Conservation (phyloP, 2,888 invertebrate genomes). For the Lasioglossum leucozonium region DNA sequence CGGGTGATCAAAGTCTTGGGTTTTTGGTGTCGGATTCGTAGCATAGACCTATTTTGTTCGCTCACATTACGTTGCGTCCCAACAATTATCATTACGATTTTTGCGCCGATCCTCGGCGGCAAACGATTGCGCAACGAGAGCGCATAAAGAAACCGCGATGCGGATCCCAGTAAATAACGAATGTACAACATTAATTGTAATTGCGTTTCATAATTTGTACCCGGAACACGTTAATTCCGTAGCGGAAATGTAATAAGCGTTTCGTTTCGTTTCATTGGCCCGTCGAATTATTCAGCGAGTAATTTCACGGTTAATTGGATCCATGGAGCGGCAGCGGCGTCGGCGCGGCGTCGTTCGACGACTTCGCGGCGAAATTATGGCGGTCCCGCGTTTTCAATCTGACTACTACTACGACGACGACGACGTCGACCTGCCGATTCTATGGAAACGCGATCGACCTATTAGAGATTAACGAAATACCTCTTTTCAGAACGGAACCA, state of each 20-base stretch:
- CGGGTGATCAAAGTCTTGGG: too few species aligned
- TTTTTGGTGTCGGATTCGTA: too few species aligned
- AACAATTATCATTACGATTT: background rate
- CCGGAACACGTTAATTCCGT: conserved; percentile 45
- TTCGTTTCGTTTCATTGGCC: conserved; percentile 41
- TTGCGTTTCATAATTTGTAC: conserved; percentile 37
- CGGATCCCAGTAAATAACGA: conserved; percentile 14
- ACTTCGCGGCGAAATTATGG: conserved; percentile 7
- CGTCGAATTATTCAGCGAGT: conserved; percentile 38
- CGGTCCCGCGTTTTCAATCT: background rate
- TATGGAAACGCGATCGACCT: background rate
- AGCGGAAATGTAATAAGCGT: conserved; percentile 51
- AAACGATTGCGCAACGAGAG: background rate
- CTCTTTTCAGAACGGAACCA: background rate
- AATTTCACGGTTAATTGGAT: conserved; percentile 55
- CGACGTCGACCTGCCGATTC: background rate
- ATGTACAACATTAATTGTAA: conserved; percentile 52
- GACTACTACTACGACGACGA: background rate
- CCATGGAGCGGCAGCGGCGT: conserved; percentile 12
- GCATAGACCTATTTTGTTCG: too few species aligned
- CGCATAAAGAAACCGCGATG: conserved; percentile 10
- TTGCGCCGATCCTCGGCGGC: background rate
- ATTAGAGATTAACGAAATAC: conserved; percentile 24
- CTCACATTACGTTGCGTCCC: too few species aligned
- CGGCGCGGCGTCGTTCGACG: conserved; percentile 18